Evolutionary conservation across 23 tunicate genomes (phyloP).

Genomic region (Trididemnum nubilum): DNA sequence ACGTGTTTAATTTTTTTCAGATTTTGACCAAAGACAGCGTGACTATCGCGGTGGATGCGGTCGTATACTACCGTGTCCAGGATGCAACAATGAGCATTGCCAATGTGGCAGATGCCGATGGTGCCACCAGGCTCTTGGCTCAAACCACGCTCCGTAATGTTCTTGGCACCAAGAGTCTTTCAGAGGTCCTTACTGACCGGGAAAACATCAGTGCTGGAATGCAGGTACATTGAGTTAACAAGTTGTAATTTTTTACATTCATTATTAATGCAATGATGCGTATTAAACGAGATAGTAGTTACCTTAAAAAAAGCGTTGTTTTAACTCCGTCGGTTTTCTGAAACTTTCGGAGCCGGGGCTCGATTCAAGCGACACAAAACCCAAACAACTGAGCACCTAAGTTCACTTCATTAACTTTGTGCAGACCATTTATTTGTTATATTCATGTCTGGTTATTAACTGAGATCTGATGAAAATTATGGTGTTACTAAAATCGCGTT

Average conservation of each 20-base stretch:
- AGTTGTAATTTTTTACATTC: neutral
- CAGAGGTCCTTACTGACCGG: constrained; percentile 87
- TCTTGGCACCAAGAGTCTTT: constrained; percentile 83
- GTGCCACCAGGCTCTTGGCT: constrained; percentile 81
- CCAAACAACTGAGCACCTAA: no score
- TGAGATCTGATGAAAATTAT: no score
- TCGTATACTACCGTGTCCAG: constrained; percentile 83
- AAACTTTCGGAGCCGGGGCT: no score
- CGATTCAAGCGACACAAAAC: no score
- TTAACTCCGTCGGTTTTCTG: no score
- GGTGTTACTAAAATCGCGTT: no score
- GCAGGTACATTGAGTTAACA: constrained; percentile 64
- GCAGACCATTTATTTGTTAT: no score
- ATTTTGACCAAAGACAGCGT: constrained; percentile 92
- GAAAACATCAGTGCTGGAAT: constrained; percentile 81
- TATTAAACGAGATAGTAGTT: no score
- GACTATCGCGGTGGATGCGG: constrained; percentile 92
- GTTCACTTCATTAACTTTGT: no score
- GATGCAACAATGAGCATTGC: constrained; percentile 90
- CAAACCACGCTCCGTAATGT: constrained; percentile 88
- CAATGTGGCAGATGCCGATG: constrained; percentile 89
- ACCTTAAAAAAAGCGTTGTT: no score
- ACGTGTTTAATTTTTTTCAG: constrained; percentile 17
- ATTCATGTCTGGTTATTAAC: no score
- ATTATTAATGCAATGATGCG: no score